Base-by-base conservation (phyloP, 2,888 invertebrate genomes). In the Nowickia ferox region DNA sequence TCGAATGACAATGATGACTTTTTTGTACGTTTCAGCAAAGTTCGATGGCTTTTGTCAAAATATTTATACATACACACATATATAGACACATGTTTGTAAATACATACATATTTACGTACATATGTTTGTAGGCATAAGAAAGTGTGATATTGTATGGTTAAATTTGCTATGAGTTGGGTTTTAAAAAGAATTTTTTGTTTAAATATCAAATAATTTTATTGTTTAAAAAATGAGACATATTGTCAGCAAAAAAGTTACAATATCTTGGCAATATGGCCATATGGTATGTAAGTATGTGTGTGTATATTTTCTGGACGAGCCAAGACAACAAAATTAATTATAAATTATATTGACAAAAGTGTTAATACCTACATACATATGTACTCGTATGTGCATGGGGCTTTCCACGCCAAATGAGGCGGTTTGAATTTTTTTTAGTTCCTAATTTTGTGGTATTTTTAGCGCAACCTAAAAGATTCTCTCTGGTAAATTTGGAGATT, bases 221-320 rank as follows among this genome's bases (percentile, higher is more conserved):
- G 11, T 57, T 68, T 57, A 40, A 40, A 48, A 76, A 65, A 63
- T 83, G 63, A 74, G 57, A 72, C 72, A 66, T 77, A 51, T 59
- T 38, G 83, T 84, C 83, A 84, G 83, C 83, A 83, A 72, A 78
- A 68, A 55, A 44, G 61, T n/a, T 40, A 42, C 30, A 65, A 55
- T 19, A 63, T 59, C 59, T 59, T 57, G 19, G 22, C 30, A 40
- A 51, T 30, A 30, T 30, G 30, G 30, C 5, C 5, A 1, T 30
- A 17, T 17, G 17, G 19, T 55, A 55, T 55, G 53, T 57, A 30
- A 15, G 10, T 30, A 57, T 57, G 30, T 30, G 30, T 30, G 30
- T 30, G 30, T 30, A 6, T 30, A 30, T 30, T 30, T 30, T 30
- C 30, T 30, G 30, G 6, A 30, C 30, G 5, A 30, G 30, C 30